Percentiles rank a stretch among this genome's conserved stretches.
Conservation (phyloP, 2,888 invertebrate genomes). For the Limenitis camilla region DNA sequence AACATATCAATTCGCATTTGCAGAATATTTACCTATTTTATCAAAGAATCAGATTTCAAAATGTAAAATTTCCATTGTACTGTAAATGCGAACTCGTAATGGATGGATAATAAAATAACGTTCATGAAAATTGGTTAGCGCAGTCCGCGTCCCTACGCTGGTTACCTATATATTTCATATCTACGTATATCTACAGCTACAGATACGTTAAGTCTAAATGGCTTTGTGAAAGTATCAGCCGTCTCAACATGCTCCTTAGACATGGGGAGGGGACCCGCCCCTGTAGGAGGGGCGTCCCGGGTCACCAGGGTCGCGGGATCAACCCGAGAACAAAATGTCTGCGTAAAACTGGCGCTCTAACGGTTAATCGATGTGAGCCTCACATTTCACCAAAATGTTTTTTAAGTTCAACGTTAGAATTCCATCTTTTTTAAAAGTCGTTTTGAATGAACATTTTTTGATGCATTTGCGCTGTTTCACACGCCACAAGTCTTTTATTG, state of each 20-base stretch:
- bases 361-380: conserved; percentile 30
- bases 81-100: neutral
- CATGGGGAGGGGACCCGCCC: conserved; percentile 48
- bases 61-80: neutral
- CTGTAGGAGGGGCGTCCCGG: conserved; percentile 43
- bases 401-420: too few relatives aligned
- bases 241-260: conserved; percentile 35
- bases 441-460: too few relatives aligned
- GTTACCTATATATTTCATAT: conserved; percentile 11
- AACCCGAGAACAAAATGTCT: conserved; percentile 50
- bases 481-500: too few relatives aligned
- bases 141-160: conserved; percentile 1
- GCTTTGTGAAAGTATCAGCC: conserved; percentile 48
- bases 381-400: conserved; percentile 2
- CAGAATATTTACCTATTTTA: too few relatives aligned
- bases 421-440: too few relatives aligned
- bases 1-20: too few relatives aligned
- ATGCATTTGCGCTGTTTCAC: too few relatives aligned
- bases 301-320: conserved; percentile 47
- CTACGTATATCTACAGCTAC: conserved; percentile 28
- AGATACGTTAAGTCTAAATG: conserved; percentile 33
- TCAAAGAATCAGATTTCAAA: too few relatives aligned
- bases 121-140: conserved; percentile 29
- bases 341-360: conserved; percentile 34
- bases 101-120: conserved; percentile 6